Evolutionary conservation across 2,888 invertebrate genomes (phyloP), one percentile per base, ranked within the genome.

Genomic region (Andrena hattorfiana): DNA sequence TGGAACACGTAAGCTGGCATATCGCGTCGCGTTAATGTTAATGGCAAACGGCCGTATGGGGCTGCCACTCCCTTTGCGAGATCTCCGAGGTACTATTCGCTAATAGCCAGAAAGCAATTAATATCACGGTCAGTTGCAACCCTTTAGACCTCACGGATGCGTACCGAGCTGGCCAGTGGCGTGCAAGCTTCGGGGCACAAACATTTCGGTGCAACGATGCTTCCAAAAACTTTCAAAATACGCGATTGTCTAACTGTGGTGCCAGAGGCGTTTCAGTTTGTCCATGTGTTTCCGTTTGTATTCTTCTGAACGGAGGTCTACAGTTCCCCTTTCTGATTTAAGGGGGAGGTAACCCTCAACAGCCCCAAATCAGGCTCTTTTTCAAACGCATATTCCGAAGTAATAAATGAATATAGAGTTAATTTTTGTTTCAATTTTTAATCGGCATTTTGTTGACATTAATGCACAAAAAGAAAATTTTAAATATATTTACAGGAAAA

Each of bases 31-130:
- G 85, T 90, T 89, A 90, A 89, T 86, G 87, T 88, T 88, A 89
- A 88, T 87, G 84, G 88, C 82, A 79, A 89, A 84, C 86, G 85
- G 35, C 74, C 77, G 73, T 56, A 62, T 49, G 42, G 56, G 70
- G 59, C 23, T 26, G 68, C 48, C 77, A 60, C 72, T 85, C 85
- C 83, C 82, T 84, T 77, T 82, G 84, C 77, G 79, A 79, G 72
- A 74, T 81, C 87, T 75, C 82, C 26, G 79, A 69, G 85, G 90
- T 77, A 86, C 88, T 88, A 91, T 92, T 91, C 89, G 87, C 90
- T 91, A 92, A 92, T 92, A 90, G 92, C 86, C 85, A 89, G 89
- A 87, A 88, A 90, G 89, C 91, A 91, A 92, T 92, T 92, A 92
- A 91, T 92, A 91, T 91, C 87, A 85, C 68, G 85, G 87, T 80